phyloP scores from a whole-genome alignment of 2,113 vertebrate genomes.

The Typhlomys cinereus region DNA sequence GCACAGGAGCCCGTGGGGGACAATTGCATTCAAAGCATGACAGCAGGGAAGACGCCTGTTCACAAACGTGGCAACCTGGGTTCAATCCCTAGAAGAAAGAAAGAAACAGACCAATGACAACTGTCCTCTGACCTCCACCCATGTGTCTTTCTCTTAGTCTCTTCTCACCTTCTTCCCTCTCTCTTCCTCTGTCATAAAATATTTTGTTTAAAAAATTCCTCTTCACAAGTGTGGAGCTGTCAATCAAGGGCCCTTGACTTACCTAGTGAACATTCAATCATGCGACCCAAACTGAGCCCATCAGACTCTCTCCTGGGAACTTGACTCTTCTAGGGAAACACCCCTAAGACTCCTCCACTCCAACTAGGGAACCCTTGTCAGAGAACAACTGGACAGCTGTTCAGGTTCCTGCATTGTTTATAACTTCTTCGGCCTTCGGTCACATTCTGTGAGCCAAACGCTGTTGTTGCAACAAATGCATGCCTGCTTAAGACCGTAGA shows the following conservation, averaged over 20 bases:
- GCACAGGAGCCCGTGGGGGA: too few relatives aligned
- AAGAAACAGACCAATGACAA: too few relatives aligned
- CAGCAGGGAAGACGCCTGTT: too few relatives aligned
- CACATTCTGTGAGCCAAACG: neutral
- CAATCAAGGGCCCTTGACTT: neutral
- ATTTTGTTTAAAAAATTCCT: neutral
- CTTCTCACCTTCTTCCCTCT: too few relatives aligned
- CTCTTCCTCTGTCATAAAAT: too few relatives aligned
- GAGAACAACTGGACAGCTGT: neutral
- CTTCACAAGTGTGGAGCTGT: neutral
- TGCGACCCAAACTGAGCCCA: neutral
- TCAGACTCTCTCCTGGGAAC: neutral
- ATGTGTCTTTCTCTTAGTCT: too few relatives aligned
- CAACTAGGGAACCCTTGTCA: neutral
- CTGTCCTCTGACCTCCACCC: too few relatives aligned
- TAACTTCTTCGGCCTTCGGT: neutral
- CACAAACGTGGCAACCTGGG: too few relatives aligned
- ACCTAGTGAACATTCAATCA: neutral
- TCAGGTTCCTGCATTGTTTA: neutral
- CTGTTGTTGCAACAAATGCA: neutral
- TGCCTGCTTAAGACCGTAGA: neutral
- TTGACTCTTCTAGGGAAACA: neutral
- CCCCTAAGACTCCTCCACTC: neutral
- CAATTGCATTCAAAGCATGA: too few relatives aligned
- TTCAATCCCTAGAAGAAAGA: too few relatives aligned